A percentile compares a stretch with the other conserved stretches of the same genome.
Conservation (phyloP, 1,140 invertebrate species). For the Microplitis mediator region DNA sequence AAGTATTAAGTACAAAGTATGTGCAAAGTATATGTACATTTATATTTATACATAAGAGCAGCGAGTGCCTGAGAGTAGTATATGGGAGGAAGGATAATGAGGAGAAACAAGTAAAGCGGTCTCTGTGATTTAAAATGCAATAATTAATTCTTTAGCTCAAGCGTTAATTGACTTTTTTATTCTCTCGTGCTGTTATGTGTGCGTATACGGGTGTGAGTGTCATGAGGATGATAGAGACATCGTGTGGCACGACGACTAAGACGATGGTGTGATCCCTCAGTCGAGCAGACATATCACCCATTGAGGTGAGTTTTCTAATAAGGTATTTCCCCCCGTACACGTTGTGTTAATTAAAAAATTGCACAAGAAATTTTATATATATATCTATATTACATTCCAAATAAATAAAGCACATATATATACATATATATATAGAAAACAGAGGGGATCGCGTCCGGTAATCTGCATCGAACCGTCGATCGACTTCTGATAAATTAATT, state of each 20-base stretch:
- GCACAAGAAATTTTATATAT: constrained; percentile 6
- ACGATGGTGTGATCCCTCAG: background rate
- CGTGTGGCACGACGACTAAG: background rate
- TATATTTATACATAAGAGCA: background rate
- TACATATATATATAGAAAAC: background rate
- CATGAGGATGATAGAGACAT: constrained; percentile 26
- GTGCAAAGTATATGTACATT: background rate
- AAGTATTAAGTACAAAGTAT: background rate
- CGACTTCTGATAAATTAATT: constrained; percentile 28
- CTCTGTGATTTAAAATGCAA: constrained; percentile 20
- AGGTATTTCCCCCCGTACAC: constrained; percentile 18
- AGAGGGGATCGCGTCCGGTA: constrained; percentile 4
- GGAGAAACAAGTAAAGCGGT: background rate
- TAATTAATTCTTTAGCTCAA: constrained; percentile 4
- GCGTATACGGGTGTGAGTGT: background rate
- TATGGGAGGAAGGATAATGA: constrained; percentile 3
- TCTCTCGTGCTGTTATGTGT: background rate
- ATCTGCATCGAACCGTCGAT: constrained; percentile 24
- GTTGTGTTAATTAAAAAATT: constrained; percentile 25
- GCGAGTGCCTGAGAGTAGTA: too few relatives aligned
- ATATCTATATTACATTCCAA: background rate
- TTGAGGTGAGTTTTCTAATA: constrained; percentile 24
- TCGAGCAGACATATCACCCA: background rate
- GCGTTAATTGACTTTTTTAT: constrained; percentile 25
- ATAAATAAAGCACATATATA: background rate